Base-by-base conservation (phyloP, 2,113 vertebrate species). In the Limnothrissa miodon region DNA sequence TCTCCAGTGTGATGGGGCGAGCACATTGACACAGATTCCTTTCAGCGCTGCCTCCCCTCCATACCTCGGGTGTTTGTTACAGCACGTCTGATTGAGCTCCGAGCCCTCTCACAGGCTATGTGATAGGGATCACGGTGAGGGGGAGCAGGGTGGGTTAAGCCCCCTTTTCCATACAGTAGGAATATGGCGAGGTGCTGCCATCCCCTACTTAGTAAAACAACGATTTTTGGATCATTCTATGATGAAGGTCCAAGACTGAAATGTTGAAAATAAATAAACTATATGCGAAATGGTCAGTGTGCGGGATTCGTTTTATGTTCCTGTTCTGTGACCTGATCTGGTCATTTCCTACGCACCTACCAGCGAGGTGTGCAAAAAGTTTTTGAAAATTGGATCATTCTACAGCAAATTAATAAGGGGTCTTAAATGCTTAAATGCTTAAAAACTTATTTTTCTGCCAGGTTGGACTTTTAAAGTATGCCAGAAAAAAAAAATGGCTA, bases 41-140 rank as follows among this genome's bases (percentile, higher is more conserved):
- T 95, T 95, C 94, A 93, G 93, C 90, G 94, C 17, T 4, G 93
- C 94, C 91, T 92, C 93, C 93, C 81, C 36, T 93, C 93, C 93
- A 96, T 95, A 95, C 94, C 90, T 39, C 88, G 88, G 93, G 94
- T 93, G 92, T 95, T 93, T 94, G 93, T 95, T 96, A 96, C 94
- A 94, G 89, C 92, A 89, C 92, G 94, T 93, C 93, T 93, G 93
- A 83, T 87, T 82, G 66, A 74, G 66, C 59, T n/a, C 23, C 25
- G 10, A 33, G 66, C 66, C 66, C 66, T 62, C 17, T 48, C 25
- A 8, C 19, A n/a, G n/a, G 53, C 51, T 21, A 6, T n/a, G 59
- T 9, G n/a, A 62, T 62, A 62, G 59, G 59, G 59, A 62, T 62
- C 59, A 62, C 59, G 10, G 59, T n/a, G 59, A n/a, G n/a, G 33